Evolutionary conservation across 1,140 invertebrate genomes (phyloP).

Genomic region (Drosophila insularis): DNA sequence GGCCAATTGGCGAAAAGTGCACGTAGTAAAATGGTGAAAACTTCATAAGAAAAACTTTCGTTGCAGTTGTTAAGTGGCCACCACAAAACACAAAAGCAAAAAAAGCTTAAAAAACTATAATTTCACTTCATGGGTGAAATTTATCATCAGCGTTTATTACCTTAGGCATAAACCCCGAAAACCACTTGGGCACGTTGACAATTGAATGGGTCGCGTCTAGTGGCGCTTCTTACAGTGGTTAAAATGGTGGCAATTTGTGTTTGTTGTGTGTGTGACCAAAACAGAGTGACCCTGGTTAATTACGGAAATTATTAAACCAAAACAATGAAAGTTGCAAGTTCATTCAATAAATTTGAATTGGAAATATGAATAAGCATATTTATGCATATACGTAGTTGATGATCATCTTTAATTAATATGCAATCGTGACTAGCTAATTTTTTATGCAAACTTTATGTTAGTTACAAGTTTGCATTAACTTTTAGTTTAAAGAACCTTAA

Average conservation of each 20-base stretch:
- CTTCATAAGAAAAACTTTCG: slow-evolving; percentile 49
- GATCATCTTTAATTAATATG: not conserved
- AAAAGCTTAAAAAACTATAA: slow-evolving; percentile 39
- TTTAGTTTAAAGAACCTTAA: not conserved
- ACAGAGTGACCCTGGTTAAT: slow-evolving; percentile 1
- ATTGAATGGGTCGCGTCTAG: not conserved
- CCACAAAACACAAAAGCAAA: slow-evolving; percentile 39
- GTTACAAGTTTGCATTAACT: not conserved
- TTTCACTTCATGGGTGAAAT: slow-evolving; percentile 71
- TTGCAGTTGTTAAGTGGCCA: slow-evolving; percentile 32
- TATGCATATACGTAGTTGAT: not conserved
- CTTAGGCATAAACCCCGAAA: slow-evolving; percentile 17
- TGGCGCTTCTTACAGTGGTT: slow-evolving; percentile 21
- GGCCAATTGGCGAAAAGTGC: slow-evolving; percentile 49
- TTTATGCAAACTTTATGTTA: not conserved
- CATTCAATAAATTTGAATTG: slow-evolving; percentile 3
- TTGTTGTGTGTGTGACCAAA: not conserved
- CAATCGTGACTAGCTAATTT: not conserved
- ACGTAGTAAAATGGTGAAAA: slow-evolving; percentile 44
- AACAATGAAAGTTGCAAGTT: slow-evolving; percentile 1
- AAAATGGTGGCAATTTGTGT: slow-evolving; percentile 25
- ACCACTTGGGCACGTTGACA: slow-evolving; percentile 31
- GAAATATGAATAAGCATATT: not conserved
- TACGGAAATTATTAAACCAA: not conserved
- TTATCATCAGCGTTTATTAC: slow-evolving; percentile 57